Percentiles rank a stretch among this genome's conserved stretches.
Conservation (phyloP, 1,140 invertebrate genomes). For the Brachionus rotundiformis region DNA sequence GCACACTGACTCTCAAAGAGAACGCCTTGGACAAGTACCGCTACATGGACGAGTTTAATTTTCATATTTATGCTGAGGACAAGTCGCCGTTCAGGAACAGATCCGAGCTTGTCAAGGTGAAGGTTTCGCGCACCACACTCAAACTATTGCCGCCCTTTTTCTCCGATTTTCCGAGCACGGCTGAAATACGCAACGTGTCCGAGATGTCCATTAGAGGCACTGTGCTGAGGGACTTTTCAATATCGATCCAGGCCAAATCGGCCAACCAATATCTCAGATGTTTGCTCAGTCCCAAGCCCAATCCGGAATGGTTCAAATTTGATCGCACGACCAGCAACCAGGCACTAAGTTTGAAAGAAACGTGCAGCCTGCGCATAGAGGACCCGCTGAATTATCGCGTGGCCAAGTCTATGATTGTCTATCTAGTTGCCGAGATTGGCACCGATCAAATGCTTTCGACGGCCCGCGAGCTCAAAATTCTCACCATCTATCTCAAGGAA, state of each 20-base stretch:
- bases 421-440: slow-evolving; percentile 36
- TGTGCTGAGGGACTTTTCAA: slow-evolving; percentile 4
- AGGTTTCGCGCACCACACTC: background rate
- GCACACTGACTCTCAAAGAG: slow-evolving; percentile 22
- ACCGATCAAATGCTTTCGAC: slow-evolving; percentile 46
- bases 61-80: slow-evolving; percentile 34
- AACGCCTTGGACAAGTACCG: slow-evolving; percentile 5
- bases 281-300: slow-evolving; percentile 44
- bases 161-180: slow-evolving; percentile 28
- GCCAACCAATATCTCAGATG: slow-evolving; percentile 36
- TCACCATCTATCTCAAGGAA: slow-evolving; percentile 21
- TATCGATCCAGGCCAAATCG: slow-evolving; percentile 27
- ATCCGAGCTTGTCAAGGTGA: background rate
- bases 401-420: slow-evolving; percentile 46
- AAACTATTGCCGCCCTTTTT: slow-evolving; percentile 46
- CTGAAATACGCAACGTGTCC: slow-evolving; percentile 33
- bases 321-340: background rate
- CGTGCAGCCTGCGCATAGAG: slow-evolving; percentile 23
- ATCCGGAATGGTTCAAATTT: slow-evolving; percentile 50
- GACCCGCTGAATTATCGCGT: slow-evolving; percentile 36
- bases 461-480: slow-evolving; percentile 32
- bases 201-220: slow-evolving; percentile 18
- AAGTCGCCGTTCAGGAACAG: slow-evolving; percentile 4
- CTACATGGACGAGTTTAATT: background rate
- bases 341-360: background rate